Evolutionary conservation across 2,113 vertebrate species (phyloP).

Genomic region (Antechinus flavipes): DNA sequence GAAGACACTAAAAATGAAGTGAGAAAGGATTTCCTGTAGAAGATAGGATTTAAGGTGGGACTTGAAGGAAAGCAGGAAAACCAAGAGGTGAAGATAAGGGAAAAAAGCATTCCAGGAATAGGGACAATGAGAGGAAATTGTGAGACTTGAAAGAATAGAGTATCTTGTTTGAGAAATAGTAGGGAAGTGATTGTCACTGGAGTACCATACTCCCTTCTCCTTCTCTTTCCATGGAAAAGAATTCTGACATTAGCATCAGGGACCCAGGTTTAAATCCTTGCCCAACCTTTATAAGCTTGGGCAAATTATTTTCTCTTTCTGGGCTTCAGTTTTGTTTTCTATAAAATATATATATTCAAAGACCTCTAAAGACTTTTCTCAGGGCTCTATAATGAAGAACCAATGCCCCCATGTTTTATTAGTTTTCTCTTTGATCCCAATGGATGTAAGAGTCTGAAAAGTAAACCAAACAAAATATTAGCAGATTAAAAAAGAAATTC

Average conservation of each 20-base stretch:
- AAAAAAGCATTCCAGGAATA: neutral
- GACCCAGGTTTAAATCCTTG: neutral
- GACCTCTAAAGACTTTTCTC: neutral
- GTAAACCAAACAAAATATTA: neutral
- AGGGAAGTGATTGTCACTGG: neutral
- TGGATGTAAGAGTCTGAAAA: neutral
- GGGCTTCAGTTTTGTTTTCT: neutral
- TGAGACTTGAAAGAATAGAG: neutral
- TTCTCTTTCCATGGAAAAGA: neutral
- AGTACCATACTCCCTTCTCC: neutral
- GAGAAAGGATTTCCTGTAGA: neutral
- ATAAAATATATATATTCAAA: neutral
- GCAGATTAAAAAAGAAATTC: neutral
- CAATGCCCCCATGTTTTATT: neutral
- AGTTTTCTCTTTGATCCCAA: neutral
- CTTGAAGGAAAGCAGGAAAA: neutral
- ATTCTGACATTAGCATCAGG: neutral
- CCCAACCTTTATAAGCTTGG: neutral
- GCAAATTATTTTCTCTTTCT: neutral
- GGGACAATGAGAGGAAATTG: too few species aligned
- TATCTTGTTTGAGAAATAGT: neutral
- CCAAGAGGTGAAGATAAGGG: neutral
- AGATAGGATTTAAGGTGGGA: neutral
- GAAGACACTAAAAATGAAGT: neutral
- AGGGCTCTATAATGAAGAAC: neutral